Conservation (phyloP, 2,113 vertebrate species). For the Colistium nudipinnis region DNA sequence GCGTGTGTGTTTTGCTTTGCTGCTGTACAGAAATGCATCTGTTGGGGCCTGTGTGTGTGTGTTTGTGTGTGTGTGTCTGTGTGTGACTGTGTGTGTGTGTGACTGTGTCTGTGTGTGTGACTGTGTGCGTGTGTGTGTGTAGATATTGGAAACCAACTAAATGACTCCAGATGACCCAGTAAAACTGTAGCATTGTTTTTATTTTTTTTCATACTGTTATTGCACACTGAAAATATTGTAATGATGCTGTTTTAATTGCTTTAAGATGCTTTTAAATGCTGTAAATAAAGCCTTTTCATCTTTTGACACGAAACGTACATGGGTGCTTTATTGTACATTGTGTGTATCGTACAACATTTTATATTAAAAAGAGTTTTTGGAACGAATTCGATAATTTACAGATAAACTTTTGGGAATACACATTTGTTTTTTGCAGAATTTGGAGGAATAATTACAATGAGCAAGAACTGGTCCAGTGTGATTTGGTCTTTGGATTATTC, state of each 20-base stretch:
- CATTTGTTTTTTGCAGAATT: too few relatives aligned
- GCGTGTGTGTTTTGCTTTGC: conserved; percentile 31
- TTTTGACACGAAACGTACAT: conserved; percentile 48
- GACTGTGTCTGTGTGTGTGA: too few relatives aligned
- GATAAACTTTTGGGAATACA: too few relatives aligned
- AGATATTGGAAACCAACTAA: conserved; percentile 44
- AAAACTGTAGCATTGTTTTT: conserved; percentile 85
- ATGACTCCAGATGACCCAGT: conserved; percentile 88
- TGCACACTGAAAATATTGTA: conserved; percentile 92
- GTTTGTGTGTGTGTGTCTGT: too few relatives aligned
- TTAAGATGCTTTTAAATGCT: conserved; percentile 81
- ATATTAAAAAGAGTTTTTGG: too few relatives aligned
- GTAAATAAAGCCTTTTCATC: conserved; percentile 85
- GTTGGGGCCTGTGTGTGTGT: conserved; percentile 63
- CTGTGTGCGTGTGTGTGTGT: too few relatives aligned
- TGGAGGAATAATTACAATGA: background rate
- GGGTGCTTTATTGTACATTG: background rate
- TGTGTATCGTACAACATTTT: too few relatives aligned
- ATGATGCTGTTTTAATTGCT: conserved; percentile 83
- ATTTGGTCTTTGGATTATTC: too few relatives aligned
- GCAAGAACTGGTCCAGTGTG: background rate
- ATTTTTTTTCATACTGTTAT: conserved; percentile 68
- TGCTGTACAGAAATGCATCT: conserved; percentile 66
- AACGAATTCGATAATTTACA: too few relatives aligned
- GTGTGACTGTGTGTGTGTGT: too few relatives aligned